Evolutionary conservation across 64 coral and sea anemone genomes (phyloP).

Genomic region (Pocillopora damicornis): DNA sequence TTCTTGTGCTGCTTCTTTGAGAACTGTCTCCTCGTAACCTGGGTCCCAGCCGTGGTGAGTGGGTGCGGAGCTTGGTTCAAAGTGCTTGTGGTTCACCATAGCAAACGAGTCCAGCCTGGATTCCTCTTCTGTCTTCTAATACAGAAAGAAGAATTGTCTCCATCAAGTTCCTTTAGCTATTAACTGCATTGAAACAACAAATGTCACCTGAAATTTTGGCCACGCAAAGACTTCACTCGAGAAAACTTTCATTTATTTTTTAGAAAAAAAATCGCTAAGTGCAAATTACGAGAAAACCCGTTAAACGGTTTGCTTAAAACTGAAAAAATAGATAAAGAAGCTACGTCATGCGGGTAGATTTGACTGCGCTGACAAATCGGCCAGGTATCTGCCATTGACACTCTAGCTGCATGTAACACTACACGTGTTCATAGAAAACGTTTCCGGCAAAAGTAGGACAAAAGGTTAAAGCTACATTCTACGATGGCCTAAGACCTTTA

Average conservation of each 20-base stretch:
- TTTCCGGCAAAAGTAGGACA: no score
- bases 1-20: slow-evolving; percentile 23
- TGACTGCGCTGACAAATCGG: no score
- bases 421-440: no score
- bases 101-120: background rate
- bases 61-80: slow-evolving; percentile 16
- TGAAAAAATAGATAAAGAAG: no score
- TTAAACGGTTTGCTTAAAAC: background rate
- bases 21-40: slow-evolving; percentile 25
- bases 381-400: no score
- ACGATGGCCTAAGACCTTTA: background rate
- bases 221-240: background rate
- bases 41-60: background rate
- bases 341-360: no score
- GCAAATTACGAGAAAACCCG: background rate
- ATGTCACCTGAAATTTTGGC: background rate
- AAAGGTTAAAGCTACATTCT: no score
- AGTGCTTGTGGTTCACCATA: slow-evolving; percentile 15
- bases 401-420: no score
- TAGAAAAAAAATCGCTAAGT: background rate
- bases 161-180: background rate
- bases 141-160: background rate
- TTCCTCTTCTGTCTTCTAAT: background rate
- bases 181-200: background rate
- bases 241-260: background rate